phyloP scores from a whole-genome alignment of 2,888 invertebrate genomes.

The Xestia xanthographa region DNA sequence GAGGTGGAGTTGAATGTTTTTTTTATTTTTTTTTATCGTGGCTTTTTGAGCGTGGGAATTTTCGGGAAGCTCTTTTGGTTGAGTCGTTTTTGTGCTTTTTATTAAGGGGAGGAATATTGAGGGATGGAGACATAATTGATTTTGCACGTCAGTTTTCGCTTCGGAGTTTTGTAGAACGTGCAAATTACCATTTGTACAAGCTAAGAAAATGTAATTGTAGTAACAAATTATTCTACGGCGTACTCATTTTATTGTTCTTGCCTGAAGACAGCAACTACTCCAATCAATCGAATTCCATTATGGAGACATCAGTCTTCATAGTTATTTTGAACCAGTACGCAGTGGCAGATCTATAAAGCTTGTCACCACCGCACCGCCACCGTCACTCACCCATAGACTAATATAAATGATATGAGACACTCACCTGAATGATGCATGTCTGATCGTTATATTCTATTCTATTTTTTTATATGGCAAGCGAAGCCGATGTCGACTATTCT shows the following conservation, averaged over 20 bases:
- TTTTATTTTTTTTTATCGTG: conserved; percentile 35
- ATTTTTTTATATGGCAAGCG: too few species aligned
- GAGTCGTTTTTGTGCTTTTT: not conserved
- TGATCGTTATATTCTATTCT: too few species aligned
- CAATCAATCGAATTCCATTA: not conserved
- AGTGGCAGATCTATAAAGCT: not conserved
- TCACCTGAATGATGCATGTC: not conserved
- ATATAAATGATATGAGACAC: too few species aligned
- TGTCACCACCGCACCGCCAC: not conserved
- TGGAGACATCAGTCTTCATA: not conserved
- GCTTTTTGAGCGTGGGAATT: conserved; percentile 45
- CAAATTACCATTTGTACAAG: not conserved
- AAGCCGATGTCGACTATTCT: too few species aligned
- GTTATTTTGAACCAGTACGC: not conserved
- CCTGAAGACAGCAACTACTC: not conserved
- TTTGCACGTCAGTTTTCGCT: not conserved
- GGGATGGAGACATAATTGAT: too few species aligned
- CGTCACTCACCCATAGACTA: too few species aligned
- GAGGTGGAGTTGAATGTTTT: conserved; percentile 39
- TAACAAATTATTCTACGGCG: not conserved
- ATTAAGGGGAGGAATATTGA: not conserved
- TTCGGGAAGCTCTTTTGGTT: conserved; percentile 9
- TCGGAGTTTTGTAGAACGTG: not conserved
- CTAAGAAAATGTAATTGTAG: not conserved
- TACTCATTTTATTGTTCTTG: not conserved